Percentiles rank a stretch among this genome's conserved stretches.
Evolutionary conservation across 2,113 vertebrate genomes (phyloP).

Genomic region (Oncorhynchus nerka): DNA sequence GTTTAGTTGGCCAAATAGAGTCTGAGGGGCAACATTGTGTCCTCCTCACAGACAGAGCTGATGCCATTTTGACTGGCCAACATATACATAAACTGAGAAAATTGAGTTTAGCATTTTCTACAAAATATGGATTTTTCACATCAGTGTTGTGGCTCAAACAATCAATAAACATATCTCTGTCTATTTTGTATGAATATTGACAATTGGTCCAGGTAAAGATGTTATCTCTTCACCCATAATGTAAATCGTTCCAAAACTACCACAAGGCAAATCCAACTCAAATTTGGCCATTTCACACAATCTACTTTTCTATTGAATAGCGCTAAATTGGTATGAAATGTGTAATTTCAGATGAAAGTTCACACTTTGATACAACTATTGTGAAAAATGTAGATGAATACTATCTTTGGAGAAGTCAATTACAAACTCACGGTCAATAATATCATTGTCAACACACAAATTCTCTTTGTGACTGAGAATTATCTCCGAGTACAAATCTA

Average conservation of each 20-base stretch:
- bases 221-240: neutral
- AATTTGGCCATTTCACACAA: neutral
- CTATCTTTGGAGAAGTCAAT: no score
- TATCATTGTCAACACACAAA: no score
- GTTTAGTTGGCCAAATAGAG: slow-evolving; percentile 1
- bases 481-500: no score
- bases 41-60: neutral
- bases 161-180: neutral
- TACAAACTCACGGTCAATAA: no score
- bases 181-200: neutral
- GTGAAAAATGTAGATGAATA: no score
- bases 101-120: neutral
- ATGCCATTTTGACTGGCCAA: neutral
- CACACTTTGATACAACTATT: no score
- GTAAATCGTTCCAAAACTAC: no score
- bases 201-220: neutral
- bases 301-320: no score
- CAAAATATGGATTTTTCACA: neutral
- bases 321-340: no score
- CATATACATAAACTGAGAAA: neutral
- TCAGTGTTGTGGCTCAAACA: neutral
- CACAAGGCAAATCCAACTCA: no score
- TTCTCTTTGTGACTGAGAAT: no score
- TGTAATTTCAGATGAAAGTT: no score
- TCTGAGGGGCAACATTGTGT: neutral